These are phyloP conservation scores for Dryobotodes eremita DNA, from an alignment of 2,888 invertebrate species.

Conservation along the genomic window DNA sequence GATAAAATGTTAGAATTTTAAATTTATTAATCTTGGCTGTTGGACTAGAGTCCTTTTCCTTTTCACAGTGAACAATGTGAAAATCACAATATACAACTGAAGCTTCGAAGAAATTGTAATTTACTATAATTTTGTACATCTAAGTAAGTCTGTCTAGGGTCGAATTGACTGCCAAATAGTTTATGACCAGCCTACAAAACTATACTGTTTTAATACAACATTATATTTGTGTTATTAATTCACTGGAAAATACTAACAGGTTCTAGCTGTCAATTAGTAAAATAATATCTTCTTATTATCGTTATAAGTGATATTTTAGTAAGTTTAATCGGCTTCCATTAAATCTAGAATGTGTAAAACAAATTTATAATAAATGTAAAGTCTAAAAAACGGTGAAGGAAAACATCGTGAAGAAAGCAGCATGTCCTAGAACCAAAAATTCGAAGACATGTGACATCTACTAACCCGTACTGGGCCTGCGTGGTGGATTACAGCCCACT, in stretches of 20 bases:
- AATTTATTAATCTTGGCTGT: background rate
- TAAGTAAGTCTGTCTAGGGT: constrained; percentile 3
- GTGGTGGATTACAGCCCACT: too few relatives aligned
- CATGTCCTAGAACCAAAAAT: too few relatives aligned
- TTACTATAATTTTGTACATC: constrained; percentile 9
- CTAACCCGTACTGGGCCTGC: too few relatives aligned
- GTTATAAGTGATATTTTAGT: background rate
- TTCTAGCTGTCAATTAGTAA: background rate
- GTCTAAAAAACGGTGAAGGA: background rate
- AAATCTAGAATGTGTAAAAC: background rate
- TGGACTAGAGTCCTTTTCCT: constrained; percentile 6
- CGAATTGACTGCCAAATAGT: background rate
- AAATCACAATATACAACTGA: background rate
- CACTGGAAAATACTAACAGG: too few relatives aligned
- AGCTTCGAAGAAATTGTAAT: constrained; percentile 3
- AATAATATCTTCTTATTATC: background rate
- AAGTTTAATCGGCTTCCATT: background rate
- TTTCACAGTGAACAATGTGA: constrained; percentile 15
- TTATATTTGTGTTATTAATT: background rate
- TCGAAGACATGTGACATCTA: too few relatives aligned
- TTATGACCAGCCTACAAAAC: background rate
- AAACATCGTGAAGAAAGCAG: too few relatives aligned
- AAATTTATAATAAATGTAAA: background rate
- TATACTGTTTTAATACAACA: background rate
- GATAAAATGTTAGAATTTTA: background rate